Base-by-base conservation (phyloP, 2,797 vertebrate genomes). In the Pipistrellus nathusii region DNA sequence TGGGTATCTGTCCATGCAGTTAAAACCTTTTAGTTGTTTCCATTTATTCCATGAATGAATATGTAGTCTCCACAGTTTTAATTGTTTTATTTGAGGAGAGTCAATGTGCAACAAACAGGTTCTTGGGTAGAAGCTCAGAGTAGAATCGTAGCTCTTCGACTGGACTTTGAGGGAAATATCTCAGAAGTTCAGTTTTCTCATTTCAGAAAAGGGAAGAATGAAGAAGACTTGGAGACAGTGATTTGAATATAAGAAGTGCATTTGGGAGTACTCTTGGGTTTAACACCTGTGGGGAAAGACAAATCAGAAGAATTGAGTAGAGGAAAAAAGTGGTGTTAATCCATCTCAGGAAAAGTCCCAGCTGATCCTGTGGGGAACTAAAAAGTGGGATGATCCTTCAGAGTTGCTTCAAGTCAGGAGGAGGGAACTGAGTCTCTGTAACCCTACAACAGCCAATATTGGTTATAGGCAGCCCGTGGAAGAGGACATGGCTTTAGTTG, bases 31-130 rank as follows among this genome's bases (percentile, higher is more conserved):
- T n/a, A n/a, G 38, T 85, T 57, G 44, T 86, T 88, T 13, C 4
- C 30, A 73, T 77, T 94, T 84, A 68, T 92, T 76, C 84, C 27
- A 57, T 85, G 64, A 92, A 76, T 93, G 64, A 32, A 57, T 55
- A 38, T 27, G 6, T 55, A 87, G 3, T 51, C 13, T 94, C 35
- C 35, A 7, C 15, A 32, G 17, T 46, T 90, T 69, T 1, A 3
- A n/a, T 55, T 57, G 15, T 8, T 71, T 85, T 72, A 44, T 48
- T 73, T 10, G 32, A 32, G 17, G 25, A 77, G 18, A 90, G 8
- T 35, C 1, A 21, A 81, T 41, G 6, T 27, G 8, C 2, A 55
- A n/a, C 2, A 62, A 55, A n/a, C 2, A 69, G 55, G 51, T 4
- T 81, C n/a, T 82, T 93, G 41, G 25, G 85, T 94, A 75, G 27